Percentiles rank a stretch among this genome's conserved stretches.
Evolutionary conservation across 2,113 vertebrate genomes (phyloP).

Genomic region (Sylvia atricapilla): DNA sequence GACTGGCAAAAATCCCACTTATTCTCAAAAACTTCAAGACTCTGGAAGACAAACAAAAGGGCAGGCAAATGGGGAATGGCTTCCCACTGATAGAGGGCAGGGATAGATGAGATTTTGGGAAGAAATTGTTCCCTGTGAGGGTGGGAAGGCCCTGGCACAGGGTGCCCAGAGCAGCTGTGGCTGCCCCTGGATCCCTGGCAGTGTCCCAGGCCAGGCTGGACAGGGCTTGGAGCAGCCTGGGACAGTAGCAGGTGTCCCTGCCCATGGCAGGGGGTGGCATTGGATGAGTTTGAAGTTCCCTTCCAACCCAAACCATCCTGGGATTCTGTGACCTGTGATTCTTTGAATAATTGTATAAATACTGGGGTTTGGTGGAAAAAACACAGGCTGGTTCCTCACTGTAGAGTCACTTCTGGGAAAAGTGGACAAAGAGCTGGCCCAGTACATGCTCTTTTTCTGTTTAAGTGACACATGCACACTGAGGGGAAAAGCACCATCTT

Average conservation of each 20-base stretch:
- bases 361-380: neutral
- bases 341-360: neutral
- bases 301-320: neutral
- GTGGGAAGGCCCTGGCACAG: neutral
- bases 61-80: neutral
- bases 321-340: too few species aligned
- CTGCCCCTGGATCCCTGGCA: neutral
- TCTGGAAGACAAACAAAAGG: fast-evolving
- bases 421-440: neutral
- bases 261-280: fast-evolving
- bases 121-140: fast-evolving
- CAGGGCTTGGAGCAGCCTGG: fast-evolving
- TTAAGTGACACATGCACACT: neutral
- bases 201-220: neutral
- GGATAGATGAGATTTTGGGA: fast-evolving
- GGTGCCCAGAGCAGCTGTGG: neutral
- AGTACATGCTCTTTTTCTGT: fast-evolving
- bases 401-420: neutral
- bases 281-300: fast-evolving
- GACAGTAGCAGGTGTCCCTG: fast-evolving
- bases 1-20: neutral
- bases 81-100: neutral
- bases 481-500: neutral
- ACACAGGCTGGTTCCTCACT: neutral
- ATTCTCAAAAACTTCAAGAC: neutral